A percentile compares a stretch with the other conserved stretches of the same genome.
phyloP scores from a whole-genome alignment of 1,140 invertebrate genomes.

The Triops longicaudatus region DNA sequence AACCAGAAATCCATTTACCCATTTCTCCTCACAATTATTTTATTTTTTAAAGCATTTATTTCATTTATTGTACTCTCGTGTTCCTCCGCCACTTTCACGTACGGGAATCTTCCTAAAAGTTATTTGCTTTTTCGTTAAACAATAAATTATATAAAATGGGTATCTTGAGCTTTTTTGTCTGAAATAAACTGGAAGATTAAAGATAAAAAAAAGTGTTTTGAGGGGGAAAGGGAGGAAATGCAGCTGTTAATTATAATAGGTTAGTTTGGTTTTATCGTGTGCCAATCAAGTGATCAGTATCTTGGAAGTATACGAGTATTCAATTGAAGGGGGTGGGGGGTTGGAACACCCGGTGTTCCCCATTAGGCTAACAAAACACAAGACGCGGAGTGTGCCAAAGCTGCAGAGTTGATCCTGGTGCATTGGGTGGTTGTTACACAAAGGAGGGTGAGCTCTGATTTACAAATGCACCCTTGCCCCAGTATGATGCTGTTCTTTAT shows the following conservation, averaged over 20 bases:
- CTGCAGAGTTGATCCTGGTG: neutral
- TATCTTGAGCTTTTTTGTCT: too few relatives aligned
- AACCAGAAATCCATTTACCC: too few relatives aligned
- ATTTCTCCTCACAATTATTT: too few relatives aligned
- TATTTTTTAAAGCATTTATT: too few relatives aligned
- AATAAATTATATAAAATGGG: too few relatives aligned
- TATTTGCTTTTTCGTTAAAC: too few relatives aligned
- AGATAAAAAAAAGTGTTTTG: neutral
- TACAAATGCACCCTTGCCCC: neutral
- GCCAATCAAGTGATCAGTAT: neutral
- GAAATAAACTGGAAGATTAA: too few relatives aligned
- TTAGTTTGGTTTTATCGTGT: neutral
- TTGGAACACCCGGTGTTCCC: conserved; percentile 3
- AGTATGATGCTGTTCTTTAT: neutral
- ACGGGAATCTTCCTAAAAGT: too few relatives aligned
- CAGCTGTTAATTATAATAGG: neutral
- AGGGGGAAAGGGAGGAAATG: neutral
- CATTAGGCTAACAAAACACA: conserved; percentile 15
- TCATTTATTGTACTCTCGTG: too few relatives aligned
- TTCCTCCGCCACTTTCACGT: too few relatives aligned
- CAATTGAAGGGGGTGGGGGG: neutral
- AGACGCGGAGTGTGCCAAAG: neutral
- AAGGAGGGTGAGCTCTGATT: neutral
- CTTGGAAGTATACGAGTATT: neutral
- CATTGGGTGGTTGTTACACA: neutral